A percentile compares a stretch with the other conserved stretches of the same genome.
Conservation (phyloP, 2,113 vertebrate species). For the Cyanoliseus patagonus region DNA sequence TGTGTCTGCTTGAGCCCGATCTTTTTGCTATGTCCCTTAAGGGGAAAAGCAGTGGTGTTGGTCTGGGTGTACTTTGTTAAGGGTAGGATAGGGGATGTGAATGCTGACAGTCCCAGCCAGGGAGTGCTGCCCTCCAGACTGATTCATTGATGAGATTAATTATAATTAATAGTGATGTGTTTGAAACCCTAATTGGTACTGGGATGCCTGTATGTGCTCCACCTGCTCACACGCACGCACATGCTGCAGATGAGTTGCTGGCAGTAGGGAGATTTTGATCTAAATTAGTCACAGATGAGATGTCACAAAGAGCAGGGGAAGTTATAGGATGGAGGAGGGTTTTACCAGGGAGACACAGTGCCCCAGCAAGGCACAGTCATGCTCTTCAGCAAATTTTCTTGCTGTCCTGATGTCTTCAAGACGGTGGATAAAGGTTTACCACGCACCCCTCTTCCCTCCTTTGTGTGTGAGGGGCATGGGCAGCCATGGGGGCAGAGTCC, state of each 20-base stretch:
- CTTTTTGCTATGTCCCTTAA: neutral
- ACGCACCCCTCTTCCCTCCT: neutral
- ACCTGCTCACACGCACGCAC: accelerated
- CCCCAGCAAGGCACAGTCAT: accelerated
- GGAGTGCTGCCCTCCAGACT: neutral
- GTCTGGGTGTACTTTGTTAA: neutral
- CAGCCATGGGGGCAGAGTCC: neutral
- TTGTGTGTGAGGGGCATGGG: accelerated
- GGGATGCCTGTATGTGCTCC: accelerated
- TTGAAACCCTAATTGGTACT: accelerated
- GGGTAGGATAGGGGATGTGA: neutral
- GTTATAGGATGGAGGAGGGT: neutral
- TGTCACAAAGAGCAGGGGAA: neutral
- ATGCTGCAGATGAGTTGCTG: neutral
- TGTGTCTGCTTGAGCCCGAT: neutral
- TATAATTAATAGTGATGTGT: neutral
- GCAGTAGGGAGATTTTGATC: neutral
- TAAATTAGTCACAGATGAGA: neutral
- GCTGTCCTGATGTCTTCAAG: accelerated
- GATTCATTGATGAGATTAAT: neutral
- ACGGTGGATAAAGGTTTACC: accelerated
- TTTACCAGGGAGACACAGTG: neutral
- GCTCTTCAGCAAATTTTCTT: neutral
- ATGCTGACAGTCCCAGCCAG: accelerated
- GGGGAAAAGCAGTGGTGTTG: no score